phyloP scores from a whole-genome alignment of 2,888 invertebrate species.

The Emmelina monodactyla region DNA sequence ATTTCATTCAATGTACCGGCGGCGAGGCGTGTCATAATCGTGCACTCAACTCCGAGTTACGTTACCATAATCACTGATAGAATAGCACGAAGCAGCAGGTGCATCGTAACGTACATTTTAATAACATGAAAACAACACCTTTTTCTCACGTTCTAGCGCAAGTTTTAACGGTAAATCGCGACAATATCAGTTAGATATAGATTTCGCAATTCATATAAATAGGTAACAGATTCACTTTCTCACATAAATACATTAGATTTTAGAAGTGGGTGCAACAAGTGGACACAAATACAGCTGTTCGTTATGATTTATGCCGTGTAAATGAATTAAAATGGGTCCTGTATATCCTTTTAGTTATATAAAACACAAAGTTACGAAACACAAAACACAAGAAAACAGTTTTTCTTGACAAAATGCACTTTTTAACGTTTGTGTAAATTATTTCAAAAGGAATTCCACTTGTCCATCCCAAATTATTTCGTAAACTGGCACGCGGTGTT shows the following conservation, averaged over 20 bases:
- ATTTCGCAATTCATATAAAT: conserved; percentile 29
- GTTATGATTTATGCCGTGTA: conserved; percentile 23
- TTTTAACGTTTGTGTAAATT: conserved; percentile 1
- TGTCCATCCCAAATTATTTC: too few species aligned
- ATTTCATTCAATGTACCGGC: conserved; percentile 27
- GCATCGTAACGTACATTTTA: conserved; percentile 47
- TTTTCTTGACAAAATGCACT: not conserved
- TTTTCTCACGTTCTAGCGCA: conserved; percentile 37
- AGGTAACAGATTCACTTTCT: conserved; percentile 42
- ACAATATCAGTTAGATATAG: conserved; percentile 27
- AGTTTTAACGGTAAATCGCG: conserved; percentile 46
- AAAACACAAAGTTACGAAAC: conserved; percentile 15
- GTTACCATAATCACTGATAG: not conserved
- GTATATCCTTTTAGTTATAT: conserved; percentile 23
- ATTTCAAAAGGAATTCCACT: not conserved
- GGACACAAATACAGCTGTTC: conserved; percentile 37
- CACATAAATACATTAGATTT: conserved; percentile 40
- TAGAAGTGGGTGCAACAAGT: conserved; percentile 55
- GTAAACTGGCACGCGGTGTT: not conserved
- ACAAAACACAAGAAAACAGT: not conserved
- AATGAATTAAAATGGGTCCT: conserved; percentile 14
- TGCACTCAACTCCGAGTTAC: conserved; percentile 26
- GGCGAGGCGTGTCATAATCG: conserved; percentile 28
- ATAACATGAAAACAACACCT: conserved; percentile 33
- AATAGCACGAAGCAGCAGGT: conserved; percentile 36